Conservation (phyloP, 2,888 invertebrate genomes). For the Chymomyza fuscimana region DNA sequence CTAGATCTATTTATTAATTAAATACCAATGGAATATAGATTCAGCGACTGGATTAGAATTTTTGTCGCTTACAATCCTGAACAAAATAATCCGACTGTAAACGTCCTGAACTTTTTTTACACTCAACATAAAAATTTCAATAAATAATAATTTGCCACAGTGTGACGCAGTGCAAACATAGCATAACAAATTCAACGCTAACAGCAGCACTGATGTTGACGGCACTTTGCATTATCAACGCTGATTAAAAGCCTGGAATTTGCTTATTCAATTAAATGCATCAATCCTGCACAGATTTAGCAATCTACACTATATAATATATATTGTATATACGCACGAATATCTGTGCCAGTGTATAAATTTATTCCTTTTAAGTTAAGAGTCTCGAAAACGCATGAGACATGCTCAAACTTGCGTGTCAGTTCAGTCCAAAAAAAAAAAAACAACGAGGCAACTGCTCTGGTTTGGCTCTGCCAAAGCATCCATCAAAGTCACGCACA, state of each 20-base stretch:
- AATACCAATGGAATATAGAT: too few species aligned
- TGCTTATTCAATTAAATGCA: conserved; percentile 56
- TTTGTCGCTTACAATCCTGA: too few species aligned
- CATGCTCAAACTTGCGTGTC: conserved; percentile 9
- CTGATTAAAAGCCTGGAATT: conserved; percentile 49
- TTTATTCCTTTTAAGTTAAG: neutral
- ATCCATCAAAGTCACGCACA: conserved; percentile 26
- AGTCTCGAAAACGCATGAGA: neutral
- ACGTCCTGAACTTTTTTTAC: too few species aligned
- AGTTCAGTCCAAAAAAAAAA: neutral
- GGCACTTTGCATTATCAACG: conserved; percentile 44
- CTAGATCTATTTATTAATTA: too few species aligned
- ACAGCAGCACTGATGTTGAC: conserved; percentile 11
- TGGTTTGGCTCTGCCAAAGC: conserved; percentile 3
- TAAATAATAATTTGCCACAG: too few species aligned
- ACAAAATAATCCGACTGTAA: too few species aligned
- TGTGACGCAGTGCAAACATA: too few species aligned
- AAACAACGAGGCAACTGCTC: neutral
- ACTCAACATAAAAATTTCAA: too few species aligned
- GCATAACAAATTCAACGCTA: neutral
- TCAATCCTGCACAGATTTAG: conserved; percentile 36
- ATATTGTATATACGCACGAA: neutral
- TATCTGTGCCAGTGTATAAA: neutral
- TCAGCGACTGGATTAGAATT: too few species aligned
- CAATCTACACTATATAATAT: neutral